Conservation (phyloP, 2,888 invertebrate species). For the Dioctria rufipes region DNA sequence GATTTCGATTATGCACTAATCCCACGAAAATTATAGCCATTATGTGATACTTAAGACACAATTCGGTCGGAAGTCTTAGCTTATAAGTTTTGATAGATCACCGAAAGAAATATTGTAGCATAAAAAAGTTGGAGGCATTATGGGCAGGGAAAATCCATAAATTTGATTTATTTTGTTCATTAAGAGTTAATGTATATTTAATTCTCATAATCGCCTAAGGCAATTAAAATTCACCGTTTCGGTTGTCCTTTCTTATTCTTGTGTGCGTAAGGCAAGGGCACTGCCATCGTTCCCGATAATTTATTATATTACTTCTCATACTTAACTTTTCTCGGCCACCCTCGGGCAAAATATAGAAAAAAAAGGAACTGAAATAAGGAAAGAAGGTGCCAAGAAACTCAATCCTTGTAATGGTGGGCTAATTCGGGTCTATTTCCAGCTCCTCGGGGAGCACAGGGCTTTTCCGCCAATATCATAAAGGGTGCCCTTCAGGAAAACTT, state of each 20-base stretch:
- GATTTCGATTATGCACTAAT: not conserved
- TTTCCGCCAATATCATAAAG: not conserved
- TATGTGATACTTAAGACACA: conserved; percentile 26
- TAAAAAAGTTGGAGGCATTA: conserved; percentile 25
- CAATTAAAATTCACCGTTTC: conserved; percentile 59
- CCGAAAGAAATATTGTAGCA: conserved; percentile 10
- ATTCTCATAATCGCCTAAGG: conserved; percentile 59
- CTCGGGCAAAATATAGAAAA: not conserved
- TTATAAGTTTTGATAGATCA: conserved; percentile 48
- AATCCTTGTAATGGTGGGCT: conserved; percentile 49
- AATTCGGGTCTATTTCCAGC: conserved; percentile 41
- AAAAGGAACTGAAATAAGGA: conserved; percentile 30
- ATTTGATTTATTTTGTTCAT: conserved; percentile 59
- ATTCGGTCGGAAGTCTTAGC: conserved; percentile 31
- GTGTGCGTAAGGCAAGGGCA: conserved; percentile 22
- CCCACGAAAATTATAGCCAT: conserved; percentile 11
- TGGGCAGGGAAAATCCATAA: conserved; percentile 53
- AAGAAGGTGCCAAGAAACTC: conserved; percentile 43
- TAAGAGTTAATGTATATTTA: conserved; percentile 59
- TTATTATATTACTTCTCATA: conserved; percentile 56
- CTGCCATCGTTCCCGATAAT: conserved; percentile 54
- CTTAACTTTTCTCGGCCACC: conserved; percentile 9
- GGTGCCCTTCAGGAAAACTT: not conserved
- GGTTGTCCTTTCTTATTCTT: conserved; percentile 42
- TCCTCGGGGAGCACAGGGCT: not conserved